Conservation (phyloP, 2,113 vertebrate genomes). For the Columbina picui region DNA sequence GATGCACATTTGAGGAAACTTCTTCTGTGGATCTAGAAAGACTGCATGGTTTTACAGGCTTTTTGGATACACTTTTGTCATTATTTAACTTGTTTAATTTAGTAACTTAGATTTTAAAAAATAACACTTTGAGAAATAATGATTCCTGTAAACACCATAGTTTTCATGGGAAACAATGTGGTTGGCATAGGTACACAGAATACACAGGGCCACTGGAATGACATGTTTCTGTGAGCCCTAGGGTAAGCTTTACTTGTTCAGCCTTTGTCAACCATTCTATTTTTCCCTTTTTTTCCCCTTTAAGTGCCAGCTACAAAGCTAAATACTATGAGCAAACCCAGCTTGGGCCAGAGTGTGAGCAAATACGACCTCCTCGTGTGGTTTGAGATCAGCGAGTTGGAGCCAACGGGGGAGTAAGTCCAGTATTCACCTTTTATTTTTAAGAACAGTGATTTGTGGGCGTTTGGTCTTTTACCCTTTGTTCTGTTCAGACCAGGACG, state of each 20-base stretch:
- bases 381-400: constrained; percentile 99
- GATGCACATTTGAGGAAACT: background rate
- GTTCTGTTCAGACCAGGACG: background rate
- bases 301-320: constrained; percentile 95
- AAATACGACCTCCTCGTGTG: constrained; percentile 97
- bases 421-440: background rate
- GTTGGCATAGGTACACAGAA: background rate
- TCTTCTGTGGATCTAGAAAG: background rate
- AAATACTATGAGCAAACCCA: constrained; percentile 94
- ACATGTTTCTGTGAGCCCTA: background rate
- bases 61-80: background rate
- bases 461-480: background rate
- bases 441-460: background rate
- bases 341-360: constrained; percentile 94
- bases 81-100: background rate
- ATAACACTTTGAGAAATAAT: background rate
- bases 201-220: background rate
- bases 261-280: background rate
- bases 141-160: background rate
- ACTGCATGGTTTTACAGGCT: background rate
- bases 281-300: background rate
- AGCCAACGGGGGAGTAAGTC: constrained; percentile 98
- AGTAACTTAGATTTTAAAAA: background rate
- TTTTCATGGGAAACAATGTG: background rate
- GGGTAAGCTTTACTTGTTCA: background rate